phyloP scores from a whole-genome alignment of 2,113 vertebrate species.

The Lichenostomus cassidix region DNA sequence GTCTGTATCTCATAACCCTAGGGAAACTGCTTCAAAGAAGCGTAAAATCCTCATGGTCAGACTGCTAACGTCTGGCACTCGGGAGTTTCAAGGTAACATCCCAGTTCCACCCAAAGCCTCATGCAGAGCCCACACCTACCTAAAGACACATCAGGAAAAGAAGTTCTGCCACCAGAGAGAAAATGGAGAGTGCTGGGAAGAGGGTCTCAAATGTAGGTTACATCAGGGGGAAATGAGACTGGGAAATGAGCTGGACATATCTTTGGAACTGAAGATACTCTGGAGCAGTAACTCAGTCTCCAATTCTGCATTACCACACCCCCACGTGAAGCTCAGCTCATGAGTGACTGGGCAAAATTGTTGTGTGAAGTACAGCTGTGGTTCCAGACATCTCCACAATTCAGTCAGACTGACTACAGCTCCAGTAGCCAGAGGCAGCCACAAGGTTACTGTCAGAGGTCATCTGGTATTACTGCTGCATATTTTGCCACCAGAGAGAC shows the following conservation, averaged over 20 bases:
- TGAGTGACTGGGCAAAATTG: neutral
- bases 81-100: neutral
- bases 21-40: neutral
- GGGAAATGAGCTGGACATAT: neutral
- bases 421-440: neutral
- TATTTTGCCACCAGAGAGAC: neutral
- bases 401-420: neutral
- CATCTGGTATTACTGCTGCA: neutral
- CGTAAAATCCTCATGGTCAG: neutral
- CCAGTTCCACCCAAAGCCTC: neutral
- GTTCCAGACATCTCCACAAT: neutral
- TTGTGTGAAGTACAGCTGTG: neutral
- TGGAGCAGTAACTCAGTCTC: neutral
- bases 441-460: neutral
- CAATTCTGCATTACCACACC: neutral
- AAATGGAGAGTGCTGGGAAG: neutral
- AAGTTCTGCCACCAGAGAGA: neutral
- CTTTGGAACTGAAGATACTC: neutral
- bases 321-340: accelerated
- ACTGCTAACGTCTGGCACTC: neutral
- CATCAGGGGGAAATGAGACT: neutral
- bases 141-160: neutral
- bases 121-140: neutral
- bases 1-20: neutral
- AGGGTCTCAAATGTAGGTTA: neutral